These are phyloP conservation scores for Coleophora deauratella DNA, from an alignment of 2,888 invertebrate genomes.

Conservation along the genomic window DNA sequence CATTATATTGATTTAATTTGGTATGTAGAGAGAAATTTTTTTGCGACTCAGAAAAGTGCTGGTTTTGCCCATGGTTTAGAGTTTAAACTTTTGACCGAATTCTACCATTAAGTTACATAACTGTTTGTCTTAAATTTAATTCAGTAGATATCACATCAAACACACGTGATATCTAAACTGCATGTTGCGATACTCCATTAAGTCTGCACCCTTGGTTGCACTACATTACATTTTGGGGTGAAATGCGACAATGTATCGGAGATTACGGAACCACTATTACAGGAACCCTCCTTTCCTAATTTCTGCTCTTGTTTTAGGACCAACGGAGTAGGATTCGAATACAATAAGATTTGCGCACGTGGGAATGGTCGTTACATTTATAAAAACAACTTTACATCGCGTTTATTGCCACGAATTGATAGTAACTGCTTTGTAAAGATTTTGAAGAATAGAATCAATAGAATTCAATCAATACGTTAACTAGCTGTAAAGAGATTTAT, in stretches of 20 bases:
- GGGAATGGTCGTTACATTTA: too few species aligned
- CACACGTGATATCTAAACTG: slow-evolving; percentile 42
- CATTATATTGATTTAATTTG: too few species aligned
- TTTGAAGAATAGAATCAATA: too few species aligned
- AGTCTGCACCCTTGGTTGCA: slow-evolving; percentile 32
- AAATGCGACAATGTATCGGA: slow-evolving; percentile 37
- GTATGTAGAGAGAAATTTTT: too few species aligned
- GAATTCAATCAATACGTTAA: too few species aligned
- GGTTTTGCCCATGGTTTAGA: too few species aligned
- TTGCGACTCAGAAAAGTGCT: too few species aligned
- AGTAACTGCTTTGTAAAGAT: slow-evolving; percentile 4
- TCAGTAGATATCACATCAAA: slow-evolving; percentile 28
- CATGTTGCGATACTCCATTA: slow-evolving; percentile 47
- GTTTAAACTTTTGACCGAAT: too few species aligned
- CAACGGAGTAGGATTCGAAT: slow-evolving; percentile 22
- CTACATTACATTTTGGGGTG: slow-evolving; percentile 41
- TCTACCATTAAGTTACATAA: too few species aligned
- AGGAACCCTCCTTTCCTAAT: slow-evolving; percentile 19
- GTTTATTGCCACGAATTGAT: slow-evolving; percentile 28
- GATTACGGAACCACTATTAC: slow-evolving; percentile 25
- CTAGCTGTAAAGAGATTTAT: too few species aligned
- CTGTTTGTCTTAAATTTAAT: slow-evolving; percentile 20
- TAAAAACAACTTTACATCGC: slow-evolving; percentile 26
- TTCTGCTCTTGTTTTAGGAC: slow-evolving; percentile 15
- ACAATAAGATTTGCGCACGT: slow-evolving; percentile 39